Evolutionary conservation across 2,113 vertebrate species (phyloP), one percentile per base, ranked within the genome.

Genomic region (Natator depressus): DNA sequence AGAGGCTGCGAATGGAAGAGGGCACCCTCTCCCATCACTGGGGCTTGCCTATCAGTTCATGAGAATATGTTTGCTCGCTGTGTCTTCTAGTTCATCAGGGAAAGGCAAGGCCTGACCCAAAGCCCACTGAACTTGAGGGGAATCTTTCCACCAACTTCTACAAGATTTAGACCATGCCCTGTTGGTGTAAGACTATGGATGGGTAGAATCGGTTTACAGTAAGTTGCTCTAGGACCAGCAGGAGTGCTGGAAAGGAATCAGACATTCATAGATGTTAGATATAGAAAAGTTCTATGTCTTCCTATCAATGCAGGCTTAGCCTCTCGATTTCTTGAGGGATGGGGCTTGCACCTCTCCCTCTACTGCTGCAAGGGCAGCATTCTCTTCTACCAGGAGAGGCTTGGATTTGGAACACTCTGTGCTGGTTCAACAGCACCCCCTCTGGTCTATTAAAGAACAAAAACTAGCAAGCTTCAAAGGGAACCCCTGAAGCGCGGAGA

Each of bases 21-120:
- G 35, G 57, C 8, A 92, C 31, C 8, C 8, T 14, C 42, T 46
- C 80, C 10, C 12, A 65, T 1, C 4, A 20, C 12, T 91, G 22
- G 57, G 5, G 78, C 50, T n/a, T 62, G 79, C 2, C 55, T 6
- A 2, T 65, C 53, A 10, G 3, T n/a, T 88, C 10, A 14, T 84
- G 25, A 84, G 59, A 84, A 54, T 0, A 0, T 11, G 1, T 29
- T 85, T 35, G 27, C 2, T 92, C 65, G 69, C 53, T 24, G 51
- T 29, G 7, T 42, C 82, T 42, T 47, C 12, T 81, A 69, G 82
- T n/a, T 25, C 80, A 88, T 12, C 27, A 24, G 38, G 38, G 35
- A 38, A 38, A 47, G 24, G 47, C 42, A 78, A 16, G 75, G 6
- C 24, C 46, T 47, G 42, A 76, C 12, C 20, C 42, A 76, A 42